A percentile compares a stretch with the other conserved stretches of the same genome.
Evolutionary conservation across 37 sponge, comb jelly and placozoan species (phyloP).

Genomic region (Halisarca cf. caerulea): DNA sequence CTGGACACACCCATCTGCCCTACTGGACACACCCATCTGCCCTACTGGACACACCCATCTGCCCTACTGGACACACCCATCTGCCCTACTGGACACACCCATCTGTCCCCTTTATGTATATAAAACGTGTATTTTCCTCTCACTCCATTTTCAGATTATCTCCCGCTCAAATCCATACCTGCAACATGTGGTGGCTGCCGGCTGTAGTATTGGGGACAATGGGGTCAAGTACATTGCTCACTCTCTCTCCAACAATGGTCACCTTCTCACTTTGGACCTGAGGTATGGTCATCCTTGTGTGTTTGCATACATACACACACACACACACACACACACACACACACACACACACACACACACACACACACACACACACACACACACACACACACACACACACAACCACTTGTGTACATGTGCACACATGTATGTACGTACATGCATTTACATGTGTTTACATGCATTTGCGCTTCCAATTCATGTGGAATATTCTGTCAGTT

Average conservation of each 20-base stretch:
- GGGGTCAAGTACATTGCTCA: slow-evolving; percentile 54
- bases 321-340: slow-evolving; percentile 34
- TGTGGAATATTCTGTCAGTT: too few relatives aligned
- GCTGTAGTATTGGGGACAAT: slow-evolving; percentile 58
- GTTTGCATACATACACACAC: background rate
- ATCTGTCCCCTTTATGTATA: too few relatives aligned
- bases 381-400: slow-evolving; percentile 10
- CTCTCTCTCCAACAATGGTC: slow-evolving; percentile 25
- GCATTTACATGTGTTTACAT: too few relatives aligned
- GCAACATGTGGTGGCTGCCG: slow-evolving; percentile 29
- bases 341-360: slow-evolving; percentile 43
- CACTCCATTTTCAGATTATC: background rate
- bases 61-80: too few relatives aligned
- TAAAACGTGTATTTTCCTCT: background rate
- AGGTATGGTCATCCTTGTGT: background rate
- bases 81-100: too few relatives aligned
- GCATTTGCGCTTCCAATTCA: too few relatives aligned
- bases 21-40: too few relatives aligned
- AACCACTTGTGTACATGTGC: too few relatives aligned
- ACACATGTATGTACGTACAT: too few relatives aligned
- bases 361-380: slow-evolving; percentile 18
- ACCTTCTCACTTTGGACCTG: slow-evolving; percentile 53
- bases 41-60: too few relatives aligned
- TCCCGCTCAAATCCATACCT: background rate
- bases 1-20: too few relatives aligned